Evolutionary conservation across 2,113 vertebrate genomes (phyloP).

Genomic region (Ammospiza nelsoni): DNA sequence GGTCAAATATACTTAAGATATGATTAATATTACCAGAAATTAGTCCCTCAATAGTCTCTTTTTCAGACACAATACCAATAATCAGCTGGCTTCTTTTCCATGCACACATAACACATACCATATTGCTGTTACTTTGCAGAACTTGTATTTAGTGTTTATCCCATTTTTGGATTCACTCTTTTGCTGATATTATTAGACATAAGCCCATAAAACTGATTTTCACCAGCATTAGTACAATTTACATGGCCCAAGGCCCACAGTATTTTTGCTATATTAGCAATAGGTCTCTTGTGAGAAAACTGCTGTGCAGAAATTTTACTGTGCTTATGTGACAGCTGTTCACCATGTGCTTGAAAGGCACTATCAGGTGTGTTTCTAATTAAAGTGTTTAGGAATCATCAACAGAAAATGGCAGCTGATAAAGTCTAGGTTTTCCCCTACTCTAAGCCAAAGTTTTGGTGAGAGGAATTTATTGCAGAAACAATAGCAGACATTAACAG

Average conservation of each 20-base stretch:
- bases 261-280: background rate
- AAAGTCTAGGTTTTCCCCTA: background rate
- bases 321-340: background rate
- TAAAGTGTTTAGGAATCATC: background rate
- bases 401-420: background rate
- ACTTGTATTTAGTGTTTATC: background rate
- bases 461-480: background rate
- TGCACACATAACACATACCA: background rate
- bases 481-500: background rate
- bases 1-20: slow-evolving; percentile 38
- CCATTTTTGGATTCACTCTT: background rate
- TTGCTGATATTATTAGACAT: background rate
- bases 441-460: background rate
- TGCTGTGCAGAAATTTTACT: background rate
- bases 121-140: background rate
- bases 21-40: slow-evolving; percentile 55
- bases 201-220: background rate
- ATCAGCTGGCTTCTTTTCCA: background rate
- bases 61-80: slow-evolving; percentile 32
- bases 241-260: background rate
- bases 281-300: background rate
- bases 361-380: background rate
- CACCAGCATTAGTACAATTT: background rate
- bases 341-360: background rate
- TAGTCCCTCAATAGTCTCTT: background rate